phyloP scores from a whole-genome alignment of 2,888 invertebrate species.

The Glyphotaelius pellucidus region DNA sequence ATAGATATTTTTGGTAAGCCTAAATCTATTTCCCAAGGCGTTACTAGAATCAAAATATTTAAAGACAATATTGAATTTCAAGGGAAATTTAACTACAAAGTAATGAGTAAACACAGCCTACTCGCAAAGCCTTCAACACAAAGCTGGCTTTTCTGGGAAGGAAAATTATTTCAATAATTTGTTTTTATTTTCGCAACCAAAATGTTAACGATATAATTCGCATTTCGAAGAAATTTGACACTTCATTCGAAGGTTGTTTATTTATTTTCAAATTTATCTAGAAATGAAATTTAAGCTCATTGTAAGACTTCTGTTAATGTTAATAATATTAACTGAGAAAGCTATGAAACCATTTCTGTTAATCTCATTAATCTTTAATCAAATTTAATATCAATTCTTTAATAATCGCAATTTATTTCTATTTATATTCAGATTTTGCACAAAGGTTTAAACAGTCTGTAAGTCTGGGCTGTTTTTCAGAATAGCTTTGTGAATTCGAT shows the following conservation, averaged over 20 bases:
- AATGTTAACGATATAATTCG: background rate
- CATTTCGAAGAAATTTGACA: background rate
- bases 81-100: background rate
- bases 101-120: background rate
- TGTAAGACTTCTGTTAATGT: background rate
- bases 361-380: background rate
- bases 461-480: background rate
- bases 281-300: background rate
- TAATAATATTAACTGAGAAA: background rate
- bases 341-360: background rate
- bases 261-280: background rate
- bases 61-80: background rate
- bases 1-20: background rate
- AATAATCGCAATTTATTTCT: background rate
- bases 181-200: background rate
- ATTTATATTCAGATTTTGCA: background rate
- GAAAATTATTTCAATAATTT: background rate
- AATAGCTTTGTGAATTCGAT: background rate
- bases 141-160: background rate
- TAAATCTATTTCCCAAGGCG: background rate
- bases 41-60: background rate
- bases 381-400: too few relatives aligned
- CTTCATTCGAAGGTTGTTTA: background rate
- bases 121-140: background rate
- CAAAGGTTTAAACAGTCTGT: background rate